Evolutionary conservation across 2,797 vertebrate species (phyloP), one percentile per base, ranked within the genome.

Genomic region (Lerista edwardsae): DNA sequence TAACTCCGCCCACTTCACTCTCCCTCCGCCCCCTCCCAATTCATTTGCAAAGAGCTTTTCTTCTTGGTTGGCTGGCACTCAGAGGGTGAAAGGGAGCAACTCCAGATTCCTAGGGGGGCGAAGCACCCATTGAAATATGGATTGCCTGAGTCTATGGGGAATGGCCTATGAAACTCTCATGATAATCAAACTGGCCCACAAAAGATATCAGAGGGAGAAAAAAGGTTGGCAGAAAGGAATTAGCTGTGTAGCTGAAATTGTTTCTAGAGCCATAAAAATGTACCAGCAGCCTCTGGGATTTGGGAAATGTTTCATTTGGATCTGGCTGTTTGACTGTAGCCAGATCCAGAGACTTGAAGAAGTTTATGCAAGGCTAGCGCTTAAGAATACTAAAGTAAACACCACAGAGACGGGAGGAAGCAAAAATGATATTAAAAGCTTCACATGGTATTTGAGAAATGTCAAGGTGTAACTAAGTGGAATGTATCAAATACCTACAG

Each of bases 391-490:
- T 81, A 71, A 61, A 39, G 15, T 51, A 91, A 84, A 78, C 1
- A 77, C 21, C 0, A 2, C 87, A 83, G 72, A 80, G 15, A 0
- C 0, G 51, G 51, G 51, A 11, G 11, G 7, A 34, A 79, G 51
- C 64, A 80, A 61, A 84, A 79, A 25, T 34, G 78, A 72, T 14
- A n/a, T 21, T 73, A 72, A 44, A 79, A 57, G 61, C 34, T 64
- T 31, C 19, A n/a, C 34, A 39, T 74, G n/a, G 84, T 86, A 89
- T 59, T 41, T 39, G 19, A 76, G n/a, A 29, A n/a, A 87, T 89
- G 87, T 88, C 59, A 81, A 67, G 79, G 17, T 84, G 34, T 39
- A 91, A 77, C 5, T 39, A 75, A 83, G 29, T 36, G 65, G 82
- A 86, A 86, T 82, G 17, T 55, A 64, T 31, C 23, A 23, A 57